phyloP scores from a whole-genome alignment of 1,140 invertebrate species.

The Arion vulgaris region DNA sequence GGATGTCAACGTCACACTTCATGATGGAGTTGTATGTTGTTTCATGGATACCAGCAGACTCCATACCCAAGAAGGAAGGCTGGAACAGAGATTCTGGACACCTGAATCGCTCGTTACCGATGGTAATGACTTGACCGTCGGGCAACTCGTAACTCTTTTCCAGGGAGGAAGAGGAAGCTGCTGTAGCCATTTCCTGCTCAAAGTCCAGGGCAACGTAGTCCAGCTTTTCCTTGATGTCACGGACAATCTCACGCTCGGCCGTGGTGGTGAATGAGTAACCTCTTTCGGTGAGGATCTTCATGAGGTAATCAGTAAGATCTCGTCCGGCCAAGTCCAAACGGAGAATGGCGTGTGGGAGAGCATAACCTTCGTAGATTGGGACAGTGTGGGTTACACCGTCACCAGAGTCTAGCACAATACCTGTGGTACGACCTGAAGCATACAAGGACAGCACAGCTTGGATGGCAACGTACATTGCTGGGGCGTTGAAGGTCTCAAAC shows the following conservation, averaged over 20 bases:
- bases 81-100: conserved; percentile 78
- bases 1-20: conserved; percentile 82
- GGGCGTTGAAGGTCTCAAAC: conserved; percentile 82
- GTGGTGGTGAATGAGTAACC: conserved; percentile 78
- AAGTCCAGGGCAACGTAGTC: conserved; percentile 78
- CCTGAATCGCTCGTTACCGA: conserved; percentile 75
- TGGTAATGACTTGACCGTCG: conserved; percentile 85
- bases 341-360: conserved; percentile 11
- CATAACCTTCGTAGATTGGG: conserved; percentile 21
- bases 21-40: conserved; percentile 93
- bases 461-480: conserved; percentile 93
- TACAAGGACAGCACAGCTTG: conserved; percentile 78
- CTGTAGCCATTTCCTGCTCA: conserved; percentile 95
- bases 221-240: conserved; percentile 64
- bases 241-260: conserved; percentile 57
- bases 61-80: conserved; percentile 78
- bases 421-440: conserved; percentile 93
- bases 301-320: conserved; percentile 72
- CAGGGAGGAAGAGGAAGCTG: conserved; percentile 75
- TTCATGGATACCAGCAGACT: conserved; percentile 72
- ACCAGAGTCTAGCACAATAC: conserved; percentile 86
- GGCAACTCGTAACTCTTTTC: conserved; percentile 74
- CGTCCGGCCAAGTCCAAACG: conserved; percentile 21
- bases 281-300: conserved; percentile 89
- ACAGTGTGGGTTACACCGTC: conserved; percentile 93